A percentile compares a stretch with the other conserved stretches of the same genome.
These are phyloP conservation scores for Planiliza haematocheilus DNA, from an alignment of 2,113 vertebrate species.

Conservation along the genomic window DNA sequence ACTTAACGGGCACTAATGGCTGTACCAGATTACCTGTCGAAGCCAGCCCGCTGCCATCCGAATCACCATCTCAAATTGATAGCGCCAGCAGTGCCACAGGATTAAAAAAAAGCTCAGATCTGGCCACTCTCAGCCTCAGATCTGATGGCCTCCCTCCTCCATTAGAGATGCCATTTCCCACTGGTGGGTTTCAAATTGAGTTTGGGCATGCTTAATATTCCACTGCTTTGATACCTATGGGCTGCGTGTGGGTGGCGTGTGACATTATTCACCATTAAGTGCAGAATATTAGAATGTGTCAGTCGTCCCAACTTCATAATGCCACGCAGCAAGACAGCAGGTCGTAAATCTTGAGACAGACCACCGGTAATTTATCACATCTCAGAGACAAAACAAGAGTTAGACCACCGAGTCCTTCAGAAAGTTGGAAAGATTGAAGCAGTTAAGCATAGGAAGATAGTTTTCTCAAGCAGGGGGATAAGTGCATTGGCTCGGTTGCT, in stretches of 20 bases:
- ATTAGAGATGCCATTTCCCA: slow-evolving; percentile 76
- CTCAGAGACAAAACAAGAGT: slow-evolving; percentile 48
- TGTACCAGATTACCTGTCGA: slow-evolving; percentile 78
- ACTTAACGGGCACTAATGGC: slow-evolving; percentile 78
- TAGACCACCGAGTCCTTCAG: slow-evolving; percentile 25
- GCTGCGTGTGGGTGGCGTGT: slow-evolving; percentile 60
- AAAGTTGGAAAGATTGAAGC: slow-evolving; percentile 45
- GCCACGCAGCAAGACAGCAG: slow-evolving; percentile 41
- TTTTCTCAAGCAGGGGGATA: slow-evolving; percentile 28
- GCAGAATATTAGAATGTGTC: slow-evolving; percentile 80
- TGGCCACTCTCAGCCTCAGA: slow-evolving; percentile 42
- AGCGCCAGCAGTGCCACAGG: slow-evolving; percentile 41
- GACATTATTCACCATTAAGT: slow-evolving; percentile 81
- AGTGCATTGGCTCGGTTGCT: slow-evolving; percentile 31
- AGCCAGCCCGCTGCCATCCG: slow-evolving; percentile 43
- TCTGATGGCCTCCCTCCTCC: slow-evolving; percentile 63
- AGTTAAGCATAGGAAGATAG: slow-evolving; percentile 9
- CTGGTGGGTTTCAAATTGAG: slow-evolving; percentile 78
- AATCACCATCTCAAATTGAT: slow-evolving; percentile 68
- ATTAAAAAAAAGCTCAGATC: slow-evolving; percentile 52
- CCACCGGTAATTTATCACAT: slow-evolving; percentile 63
- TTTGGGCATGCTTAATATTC: slow-evolving; percentile 79
- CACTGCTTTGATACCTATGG: slow-evolving; percentile 67
- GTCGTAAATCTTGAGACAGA: slow-evolving; percentile 70
- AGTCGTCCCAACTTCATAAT: slow-evolving; percentile 72